Percentiles rank a stretch among this genome's conserved stretches.
Evolutionary conservation across 2,113 vertebrate species (phyloP).

Genomic region (Xenopus borealis): DNA sequence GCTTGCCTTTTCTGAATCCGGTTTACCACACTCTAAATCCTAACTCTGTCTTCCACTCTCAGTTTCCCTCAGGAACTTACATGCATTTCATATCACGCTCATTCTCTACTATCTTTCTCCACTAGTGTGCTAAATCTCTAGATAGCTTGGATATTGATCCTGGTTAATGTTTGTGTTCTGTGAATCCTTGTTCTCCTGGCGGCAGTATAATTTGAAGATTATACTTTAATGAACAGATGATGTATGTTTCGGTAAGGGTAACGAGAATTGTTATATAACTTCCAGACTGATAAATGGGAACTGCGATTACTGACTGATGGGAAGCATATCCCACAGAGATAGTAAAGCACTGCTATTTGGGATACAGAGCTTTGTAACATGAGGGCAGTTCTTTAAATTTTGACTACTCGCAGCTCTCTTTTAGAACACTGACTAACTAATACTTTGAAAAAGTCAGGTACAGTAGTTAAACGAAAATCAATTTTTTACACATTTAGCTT

Average conservation of each 20-base stretch:
- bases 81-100: not conserved
- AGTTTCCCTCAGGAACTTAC: too few relatives aligned
- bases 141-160: slow-evolving; percentile 30
- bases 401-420: too few relatives aligned
- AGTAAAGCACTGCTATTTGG: slow-evolving; percentile 8
- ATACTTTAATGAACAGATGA: slow-evolving; percentile 51
- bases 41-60: too few relatives aligned
- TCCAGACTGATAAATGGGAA: slow-evolving; percentile 28
- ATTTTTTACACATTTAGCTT: too few relatives aligned
- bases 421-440: too few relatives aligned
- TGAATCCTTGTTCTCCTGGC: slow-evolving; percentile 37
- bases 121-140: not conserved
- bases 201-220: slow-evolving; percentile 42
- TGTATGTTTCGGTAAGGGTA: slow-evolving; percentile 49
- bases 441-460: too few relatives aligned
- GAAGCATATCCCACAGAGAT: slow-evolving; percentile 36
- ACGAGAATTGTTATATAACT: slow-evolving; percentile 43
- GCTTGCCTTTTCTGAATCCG: too few relatives aligned
- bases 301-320: slow-evolving; percentile 32
- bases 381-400: not conserved
- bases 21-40: too few relatives aligned
- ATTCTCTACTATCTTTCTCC: not conserved
- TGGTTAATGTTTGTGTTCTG: slow-evolving; percentile 36
- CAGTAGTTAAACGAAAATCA: too few relatives aligned
- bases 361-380: not conserved